Conservation (phyloP, 2,113 vertebrate genomes). For the Cyprinodon variegatus region DNA sequence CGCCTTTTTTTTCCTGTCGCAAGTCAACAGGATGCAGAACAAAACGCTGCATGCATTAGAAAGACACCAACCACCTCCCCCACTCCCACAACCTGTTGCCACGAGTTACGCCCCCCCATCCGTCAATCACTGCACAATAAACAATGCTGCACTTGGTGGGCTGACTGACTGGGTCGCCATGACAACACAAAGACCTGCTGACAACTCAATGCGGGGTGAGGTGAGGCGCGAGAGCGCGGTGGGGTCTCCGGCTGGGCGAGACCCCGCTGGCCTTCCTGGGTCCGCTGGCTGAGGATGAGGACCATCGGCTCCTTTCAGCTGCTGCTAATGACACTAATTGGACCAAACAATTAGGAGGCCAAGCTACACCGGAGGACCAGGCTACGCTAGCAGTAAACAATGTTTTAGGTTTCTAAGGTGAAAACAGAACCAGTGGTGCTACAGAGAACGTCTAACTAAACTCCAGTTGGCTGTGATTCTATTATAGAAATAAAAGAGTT, state of each 20-base stretch:
- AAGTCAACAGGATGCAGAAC: slow-evolving; percentile 38
- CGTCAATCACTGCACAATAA: slow-evolving; percentile 38
- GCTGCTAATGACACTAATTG: too few species aligned
- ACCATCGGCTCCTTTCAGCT: slow-evolving; percentile 32
- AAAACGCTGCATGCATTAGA: slow-evolving; percentile 16
- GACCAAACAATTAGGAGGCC: too few species aligned
- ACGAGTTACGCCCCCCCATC: slow-evolving; percentile 43
- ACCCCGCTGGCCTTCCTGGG: slow-evolving; percentile 24
- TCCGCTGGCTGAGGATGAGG: slow-evolving; percentile 35
- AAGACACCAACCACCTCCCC: neutral
- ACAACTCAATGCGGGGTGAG: slow-evolving; percentile 36
- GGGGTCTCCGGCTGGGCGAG: slow-evolving; percentile 6
- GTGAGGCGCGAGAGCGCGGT: slow-evolving; percentile 1
- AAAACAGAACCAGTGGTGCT: too few species aligned
- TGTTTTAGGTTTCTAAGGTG: too few species aligned
- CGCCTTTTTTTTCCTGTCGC: slow-evolving; percentile 30
- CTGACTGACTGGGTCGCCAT: slow-evolving; percentile 50
- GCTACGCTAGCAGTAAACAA: too few species aligned
- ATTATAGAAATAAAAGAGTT: too few species aligned
- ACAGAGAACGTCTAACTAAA: too few species aligned
- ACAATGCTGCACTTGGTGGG: slow-evolving; percentile 49
- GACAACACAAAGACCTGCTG: slow-evolving; percentile 58
- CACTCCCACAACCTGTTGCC: slow-evolving; percentile 48
- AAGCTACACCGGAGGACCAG: too few species aligned
- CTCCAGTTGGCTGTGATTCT: too few species aligned